Evolutionary conservation across 2,888 invertebrate species (phyloP).

Genomic region (Trichopoda pennipes): DNA sequence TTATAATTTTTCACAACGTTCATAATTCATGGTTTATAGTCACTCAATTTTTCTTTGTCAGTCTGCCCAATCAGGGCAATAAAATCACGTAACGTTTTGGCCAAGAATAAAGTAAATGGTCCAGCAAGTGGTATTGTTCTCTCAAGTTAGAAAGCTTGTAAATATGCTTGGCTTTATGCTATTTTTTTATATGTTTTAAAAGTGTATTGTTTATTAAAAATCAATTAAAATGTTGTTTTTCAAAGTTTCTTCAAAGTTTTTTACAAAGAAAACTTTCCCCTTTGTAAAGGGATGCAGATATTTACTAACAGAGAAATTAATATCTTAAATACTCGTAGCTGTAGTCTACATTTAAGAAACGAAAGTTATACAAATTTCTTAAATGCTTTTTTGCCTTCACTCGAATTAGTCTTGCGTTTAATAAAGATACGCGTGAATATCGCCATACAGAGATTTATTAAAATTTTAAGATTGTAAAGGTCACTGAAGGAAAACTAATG

Average conservation of each 20-base stretch:
- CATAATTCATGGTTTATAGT: conserved; percentile 73
- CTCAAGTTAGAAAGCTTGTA: conserved; percentile 5
- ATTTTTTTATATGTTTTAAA: background rate
- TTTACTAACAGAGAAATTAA: too few relatives aligned
- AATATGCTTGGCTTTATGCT: background rate
- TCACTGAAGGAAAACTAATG: too few relatives aligned
- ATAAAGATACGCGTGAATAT: too few relatives aligned
- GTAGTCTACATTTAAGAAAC: too few relatives aligned
- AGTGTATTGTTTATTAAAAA: conserved; percentile 70
- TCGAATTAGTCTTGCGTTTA: too few relatives aligned
- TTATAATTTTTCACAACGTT: conserved; percentile 74
- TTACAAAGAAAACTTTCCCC: background rate
- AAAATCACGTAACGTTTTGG: conserved; percentile 9
- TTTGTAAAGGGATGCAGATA: too few relatives aligned
- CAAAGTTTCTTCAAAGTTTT: conserved; percentile 3
- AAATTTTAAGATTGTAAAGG: too few relatives aligned
- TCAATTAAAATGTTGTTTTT: conserved; percentile 70
- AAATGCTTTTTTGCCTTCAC: too few relatives aligned
- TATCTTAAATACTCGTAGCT: too few relatives aligned
- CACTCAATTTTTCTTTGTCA: conserved; percentile 47
- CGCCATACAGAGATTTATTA: too few relatives aligned
- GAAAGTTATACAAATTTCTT: too few relatives aligned
- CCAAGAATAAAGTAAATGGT: conserved; percentile 4
- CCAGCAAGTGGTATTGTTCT: background rate
- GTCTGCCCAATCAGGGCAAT: conserved; percentile 4